These are phyloP conservation scores for Calameuta idolon DNA, from an alignment of 2,888 invertebrate genomes.

Conservation along the genomic window DNA sequence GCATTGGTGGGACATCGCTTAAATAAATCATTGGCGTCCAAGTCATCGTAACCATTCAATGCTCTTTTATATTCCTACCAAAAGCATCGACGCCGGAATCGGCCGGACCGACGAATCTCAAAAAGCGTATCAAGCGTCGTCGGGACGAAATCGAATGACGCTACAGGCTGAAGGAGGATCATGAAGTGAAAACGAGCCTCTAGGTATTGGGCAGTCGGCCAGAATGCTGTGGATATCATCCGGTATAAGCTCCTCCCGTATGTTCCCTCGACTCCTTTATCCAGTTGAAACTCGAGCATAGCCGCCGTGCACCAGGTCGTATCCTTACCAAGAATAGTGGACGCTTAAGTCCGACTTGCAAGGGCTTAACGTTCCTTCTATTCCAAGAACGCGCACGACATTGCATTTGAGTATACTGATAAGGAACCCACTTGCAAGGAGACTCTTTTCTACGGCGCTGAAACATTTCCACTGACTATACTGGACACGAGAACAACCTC, in stretches of 20 bases:
- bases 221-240: slow-evolving; percentile 37
- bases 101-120: neutral
- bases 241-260: slow-evolving; percentile 32
- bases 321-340: neutral
- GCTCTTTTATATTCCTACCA: neutral
- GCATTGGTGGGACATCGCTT: neutral
- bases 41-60: neutral
- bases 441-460: neutral
- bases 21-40: neutral
- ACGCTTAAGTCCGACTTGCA: neutral
- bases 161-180: slow-evolving; percentile 32
- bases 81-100: neutral
- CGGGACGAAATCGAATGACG: slow-evolving; percentile 29
- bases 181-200: slow-evolving; percentile 41
- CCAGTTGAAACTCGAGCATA: slow-evolving; percentile 10
- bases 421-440: neutral
- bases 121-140: neutral
- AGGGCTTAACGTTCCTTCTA: neutral
- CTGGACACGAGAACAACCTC: neutral
- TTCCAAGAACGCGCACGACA: neutral
- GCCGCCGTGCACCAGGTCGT: slow-evolving; percentile 12
- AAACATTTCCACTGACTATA: neutral
- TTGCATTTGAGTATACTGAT: neutral
- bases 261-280: slow-evolving; percentile 28
- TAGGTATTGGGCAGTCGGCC: slow-evolving; percentile 39